These are phyloP conservation scores for Erebia palarica DNA, from an alignment of 2,888 invertebrate species.

Conservation along the genomic window DNA sequence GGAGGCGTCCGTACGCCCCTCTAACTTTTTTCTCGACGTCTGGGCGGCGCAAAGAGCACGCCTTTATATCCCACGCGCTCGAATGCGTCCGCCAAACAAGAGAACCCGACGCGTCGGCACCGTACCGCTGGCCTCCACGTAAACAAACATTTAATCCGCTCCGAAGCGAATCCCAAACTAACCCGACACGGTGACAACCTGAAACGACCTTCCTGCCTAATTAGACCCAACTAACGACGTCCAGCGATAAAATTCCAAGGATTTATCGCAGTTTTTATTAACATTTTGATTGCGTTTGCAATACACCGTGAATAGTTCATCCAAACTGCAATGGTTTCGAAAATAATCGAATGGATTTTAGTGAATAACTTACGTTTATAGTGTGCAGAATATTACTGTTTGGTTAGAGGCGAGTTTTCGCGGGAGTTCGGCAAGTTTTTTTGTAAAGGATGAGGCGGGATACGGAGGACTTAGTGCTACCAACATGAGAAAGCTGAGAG, in stretches of 20 bases:
- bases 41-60: conserved; percentile 77
- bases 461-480: conserved; percentile 70
- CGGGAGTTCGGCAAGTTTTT: conserved; percentile 32
- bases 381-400: background rate
- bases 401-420: conserved; percentile 45
- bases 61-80: conserved; percentile 72
- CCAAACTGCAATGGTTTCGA: conserved; percentile 17
- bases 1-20: conserved; percentile 70
- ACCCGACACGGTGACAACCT: conserved; percentile 22
- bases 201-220: conserved; percentile 30
- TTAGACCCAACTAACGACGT: conserved; percentile 27
- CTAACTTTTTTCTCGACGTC: conserved; percentile 72
- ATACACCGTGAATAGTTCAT: conserved; percentile 13
- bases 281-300: conserved; percentile 26
- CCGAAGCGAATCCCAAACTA: conserved; percentile 25
- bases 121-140: conserved; percentile 61
- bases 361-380: background rate
- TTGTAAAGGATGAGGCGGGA: conserved; percentile 66
- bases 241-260: conserved; percentile 15
- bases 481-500: conserved; percentile 71
- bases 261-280: conserved; percentile 35
- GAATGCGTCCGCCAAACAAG: conserved; percentile 68
- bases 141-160: conserved; percentile 54
- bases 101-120: conserved; percentile 62
- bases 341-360: conserved; percentile 9